These are phyloP conservation scores for Helicoverpa assulta DNA, from an alignment of 2,888 invertebrate genomes.

Conservation along the genomic window DNA sequence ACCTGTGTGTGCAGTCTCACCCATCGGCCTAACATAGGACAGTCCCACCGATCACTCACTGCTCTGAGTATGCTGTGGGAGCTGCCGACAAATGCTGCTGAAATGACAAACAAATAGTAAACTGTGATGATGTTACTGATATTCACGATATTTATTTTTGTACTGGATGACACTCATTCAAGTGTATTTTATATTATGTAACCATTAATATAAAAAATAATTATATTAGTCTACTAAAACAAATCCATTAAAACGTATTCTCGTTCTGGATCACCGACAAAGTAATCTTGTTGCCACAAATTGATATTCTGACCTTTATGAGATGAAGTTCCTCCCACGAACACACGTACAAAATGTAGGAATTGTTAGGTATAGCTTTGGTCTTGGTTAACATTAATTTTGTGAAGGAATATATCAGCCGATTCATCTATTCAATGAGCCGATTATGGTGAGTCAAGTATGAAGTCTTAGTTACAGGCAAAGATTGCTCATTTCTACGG, in stretches of 20 bases:
- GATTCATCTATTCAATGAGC: not conserved
- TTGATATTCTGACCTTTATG: constrained; percentile 31
- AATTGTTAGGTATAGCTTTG: not conserved
- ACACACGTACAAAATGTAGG: not conserved
- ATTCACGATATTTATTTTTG: too few relatives aligned
- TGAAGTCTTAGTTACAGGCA: not conserved
- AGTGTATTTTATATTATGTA: too few relatives aligned
- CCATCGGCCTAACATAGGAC: too few relatives aligned
- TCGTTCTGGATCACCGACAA: constrained; percentile 7
- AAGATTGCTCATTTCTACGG: too few relatives aligned
- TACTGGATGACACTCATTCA: too few relatives aligned
- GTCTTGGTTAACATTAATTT: not conserved
- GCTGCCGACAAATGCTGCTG: too few relatives aligned
- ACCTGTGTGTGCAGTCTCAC: too few relatives aligned
- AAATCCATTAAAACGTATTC: constrained; percentile 12
- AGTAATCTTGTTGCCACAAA: constrained; percentile 18
- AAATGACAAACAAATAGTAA: too few relatives aligned
- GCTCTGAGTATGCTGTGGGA: too few relatives aligned
- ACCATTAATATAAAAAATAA: too few relatives aligned
- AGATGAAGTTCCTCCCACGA: constrained; percentile 11
- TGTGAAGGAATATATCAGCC: not conserved
- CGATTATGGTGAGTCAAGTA: not conserved
- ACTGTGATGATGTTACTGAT: too few relatives aligned
- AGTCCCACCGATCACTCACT: too few relatives aligned
- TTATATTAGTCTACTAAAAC: not conserved